Evolutionary conservation across 1,140 invertebrate genomes (phyloP).

Genomic region (Drepana arcuata): DNA sequence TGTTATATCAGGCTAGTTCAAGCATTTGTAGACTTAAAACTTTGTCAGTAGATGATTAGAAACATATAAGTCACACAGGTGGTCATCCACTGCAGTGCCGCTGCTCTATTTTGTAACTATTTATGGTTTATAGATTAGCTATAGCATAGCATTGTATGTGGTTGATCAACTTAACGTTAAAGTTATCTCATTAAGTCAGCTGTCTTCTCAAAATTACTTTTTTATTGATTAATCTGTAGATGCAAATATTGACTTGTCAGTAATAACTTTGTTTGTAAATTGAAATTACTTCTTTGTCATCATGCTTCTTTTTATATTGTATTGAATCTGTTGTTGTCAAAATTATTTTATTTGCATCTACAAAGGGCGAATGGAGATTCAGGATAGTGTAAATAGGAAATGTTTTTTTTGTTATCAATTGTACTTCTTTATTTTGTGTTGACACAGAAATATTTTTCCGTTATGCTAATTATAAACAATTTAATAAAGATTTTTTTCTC

Average conservation of each 20-base stretch:
- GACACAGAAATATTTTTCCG: slow-evolving; percentile 41
- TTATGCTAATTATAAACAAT: slow-evolving; percentile 50
- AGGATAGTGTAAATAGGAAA: slow-evolving; percentile 39
- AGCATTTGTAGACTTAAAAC: slow-evolving; percentile 67
- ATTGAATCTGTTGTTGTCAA: too few relatives aligned
- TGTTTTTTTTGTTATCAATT: slow-evolving; percentile 60
- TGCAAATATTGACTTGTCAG: too few relatives aligned
- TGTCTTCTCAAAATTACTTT: slow-evolving; percentile 11
- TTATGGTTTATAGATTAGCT: too few relatives aligned
- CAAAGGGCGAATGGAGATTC: slow-evolving; percentile 1
- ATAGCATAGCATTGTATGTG: slow-evolving; percentile 14
- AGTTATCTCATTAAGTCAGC: slow-evolving; percentile 24
- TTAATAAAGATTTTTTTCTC: slow-evolving; percentile 53
- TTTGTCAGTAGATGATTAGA: slow-evolving; percentile 50
- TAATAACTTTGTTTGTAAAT: too few relatives aligned
- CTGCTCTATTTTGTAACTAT: too few relatives aligned
- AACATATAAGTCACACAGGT: too few relatives aligned
- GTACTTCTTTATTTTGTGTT: slow-evolving; percentile 58
- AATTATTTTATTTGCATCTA: slow-evolving; percentile 14
- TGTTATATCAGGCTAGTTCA: slow-evolving; percentile 64
- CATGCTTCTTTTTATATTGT: too few relatives aligned
- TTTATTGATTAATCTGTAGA: slow-evolving; percentile 14
- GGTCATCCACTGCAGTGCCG: too few relatives aligned
- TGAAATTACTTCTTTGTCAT: too few relatives aligned
- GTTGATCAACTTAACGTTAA: slow-evolving; percentile 9